Evolutionary conservation across 2,888 invertebrate genomes (phyloP).

Genomic region (Branchipolynoe longqiensis): DNA sequence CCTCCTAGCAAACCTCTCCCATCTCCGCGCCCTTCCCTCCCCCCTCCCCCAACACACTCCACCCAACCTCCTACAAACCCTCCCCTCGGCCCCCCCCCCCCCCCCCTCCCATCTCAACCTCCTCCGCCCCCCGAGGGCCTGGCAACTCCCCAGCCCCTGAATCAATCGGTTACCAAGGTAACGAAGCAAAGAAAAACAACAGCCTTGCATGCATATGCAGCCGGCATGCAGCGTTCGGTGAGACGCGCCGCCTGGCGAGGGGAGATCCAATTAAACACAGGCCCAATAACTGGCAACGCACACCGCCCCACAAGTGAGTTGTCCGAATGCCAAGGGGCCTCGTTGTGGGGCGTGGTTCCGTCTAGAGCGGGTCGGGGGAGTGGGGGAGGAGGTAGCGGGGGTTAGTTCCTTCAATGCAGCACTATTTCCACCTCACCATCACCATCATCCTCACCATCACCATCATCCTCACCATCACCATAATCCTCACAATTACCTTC

Average conservation of each 20-base stretch:
- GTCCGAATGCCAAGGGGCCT: conserved; percentile 21
- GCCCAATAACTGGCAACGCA: neutral
- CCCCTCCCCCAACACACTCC: neutral
- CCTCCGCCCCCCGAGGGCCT: neutral
- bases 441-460: too few species aligned
- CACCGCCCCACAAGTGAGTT: conserved; percentile 1
- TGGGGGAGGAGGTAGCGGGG: too few species aligned
- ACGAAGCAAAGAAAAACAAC: conserved; percentile 43
- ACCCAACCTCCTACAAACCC: neutral
- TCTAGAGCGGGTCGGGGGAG: too few species aligned
- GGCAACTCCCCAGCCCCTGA: conserved; percentile 35
- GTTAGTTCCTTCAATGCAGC: too few species aligned
- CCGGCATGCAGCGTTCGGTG: conserved; percentile 22
- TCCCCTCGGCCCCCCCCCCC: neutral
- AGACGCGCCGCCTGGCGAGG: too few species aligned
- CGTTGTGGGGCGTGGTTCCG: too few species aligned
- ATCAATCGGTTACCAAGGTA: conserved; percentile 54
- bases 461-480: too few species aligned
- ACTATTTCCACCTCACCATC: too few species aligned
- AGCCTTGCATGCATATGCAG: conserved; percentile 46
- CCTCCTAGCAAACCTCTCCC: neutral
- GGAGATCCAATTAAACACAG: conserved; percentile 43
- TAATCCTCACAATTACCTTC: too few species aligned
- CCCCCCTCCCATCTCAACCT: neutral
- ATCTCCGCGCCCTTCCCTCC: neutral